Evolutionary conservation across 1,140 invertebrate species (phyloP), one percentile per base, ranked within the genome.

Genomic region (Agraylea sexmaculata): DNA sequence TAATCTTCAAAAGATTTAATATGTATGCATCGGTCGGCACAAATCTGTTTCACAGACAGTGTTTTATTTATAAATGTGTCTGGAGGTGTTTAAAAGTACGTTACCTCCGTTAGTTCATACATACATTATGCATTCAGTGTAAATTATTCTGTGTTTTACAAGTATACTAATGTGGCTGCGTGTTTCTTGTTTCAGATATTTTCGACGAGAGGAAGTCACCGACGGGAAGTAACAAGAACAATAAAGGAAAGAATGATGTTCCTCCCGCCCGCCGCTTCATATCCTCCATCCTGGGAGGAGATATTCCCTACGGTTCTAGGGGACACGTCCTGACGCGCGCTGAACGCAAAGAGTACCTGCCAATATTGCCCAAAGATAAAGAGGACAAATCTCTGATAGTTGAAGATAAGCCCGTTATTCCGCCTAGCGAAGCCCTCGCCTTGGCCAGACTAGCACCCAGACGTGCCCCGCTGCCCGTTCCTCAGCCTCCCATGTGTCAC

Each of bases 291-390:
- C 63, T 83, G 11, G 80, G 80, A 2, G 80, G 80, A 2, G 79
- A 82, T 51, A 69, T 80, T 17, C 80, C 80, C 5, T 84, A 83
- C 50, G 78, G 78, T 7, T 78, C 77, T 46, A 67, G 77, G 45
- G 71, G 75, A 29, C 78, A 80, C 52, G 75, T 86, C 2, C 59
- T 84, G 17, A 85, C 81, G 15, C 69, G 78, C 50, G 80, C 80
- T 2, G 80, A 85, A 60, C 70, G 81, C 40, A 85, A 85, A 60
- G 80, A 83, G 53, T 85, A 84, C 57, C 71, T 78, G 21, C 73
- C 78, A n/a, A 64, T 73, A 10, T 55, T 57, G 7, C 57, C 60
- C 17, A 62, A 66, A 52, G 62, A 53, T 46, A 51, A 36, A 16
- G 61, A 62, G 37, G 57, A 58, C 11, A 60, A 58, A 48, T 62